Evolutionary conservation across 2,888 invertebrate species (phyloP).

Genomic region (Uloborus plumipes): DNA sequence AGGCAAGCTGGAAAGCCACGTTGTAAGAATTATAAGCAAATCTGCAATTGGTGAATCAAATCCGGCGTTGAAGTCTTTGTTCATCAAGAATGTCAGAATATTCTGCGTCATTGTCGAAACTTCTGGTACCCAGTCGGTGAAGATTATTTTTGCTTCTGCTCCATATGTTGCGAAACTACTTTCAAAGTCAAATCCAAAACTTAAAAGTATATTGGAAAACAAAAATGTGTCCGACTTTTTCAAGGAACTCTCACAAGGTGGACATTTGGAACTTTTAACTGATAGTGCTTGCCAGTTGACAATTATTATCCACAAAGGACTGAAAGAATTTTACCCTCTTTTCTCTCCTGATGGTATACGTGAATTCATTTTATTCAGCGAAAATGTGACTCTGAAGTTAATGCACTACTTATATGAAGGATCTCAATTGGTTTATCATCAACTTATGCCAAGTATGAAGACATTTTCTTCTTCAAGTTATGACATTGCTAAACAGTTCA

Average conservation of each 20-base stretch:
- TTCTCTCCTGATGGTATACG: background rate
- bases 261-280: slow-evolving; percentile 28
- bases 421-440: too few species aligned
- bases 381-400: too few species aligned
- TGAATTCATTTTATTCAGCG: too few species aligned
- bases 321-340: slow-evolving; percentile 31
- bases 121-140: slow-evolving; percentile 39
- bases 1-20: background rate
- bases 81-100: slow-evolving; percentile 38
- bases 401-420: too few species aligned
- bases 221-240: slow-evolving; percentile 21
- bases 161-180: slow-evolving; percentile 37
- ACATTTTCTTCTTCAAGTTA: too few species aligned
- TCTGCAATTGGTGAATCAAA: slow-evolving; percentile 30
- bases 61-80: slow-evolving; percentile 30
- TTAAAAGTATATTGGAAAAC: slow-evolving; percentile 26
- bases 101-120: slow-evolving; percentile 46
- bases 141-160: slow-evolving; percentile 36
- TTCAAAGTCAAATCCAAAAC: slow-evolving; percentile 30
- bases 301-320: slow-evolving; percentile 33
- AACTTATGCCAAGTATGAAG: too few species aligned
- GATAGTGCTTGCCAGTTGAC: slow-evolving; percentile 22
- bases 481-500: too few species aligned
- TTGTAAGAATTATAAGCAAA: slow-evolving; percentile 15
- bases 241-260: slow-evolving; percentile 22